A percentile compares a stretch with the other conserved stretches of the same genome.
These are phyloP conservation scores for Oligia strigilis DNA, from an alignment of 2,888 invertebrate species.

Conservation along the genomic window DNA sequence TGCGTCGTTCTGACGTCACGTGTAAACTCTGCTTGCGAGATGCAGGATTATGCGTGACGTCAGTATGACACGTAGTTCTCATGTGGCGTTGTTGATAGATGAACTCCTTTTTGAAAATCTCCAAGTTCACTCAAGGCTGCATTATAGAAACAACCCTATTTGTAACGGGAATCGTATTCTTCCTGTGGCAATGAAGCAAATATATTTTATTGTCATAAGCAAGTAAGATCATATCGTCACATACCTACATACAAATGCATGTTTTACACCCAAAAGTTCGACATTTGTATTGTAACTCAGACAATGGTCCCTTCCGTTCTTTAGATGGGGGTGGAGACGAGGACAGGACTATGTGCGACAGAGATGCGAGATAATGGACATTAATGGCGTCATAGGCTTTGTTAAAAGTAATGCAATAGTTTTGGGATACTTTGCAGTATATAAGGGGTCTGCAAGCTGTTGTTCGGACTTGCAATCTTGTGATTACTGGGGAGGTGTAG, in stretches of 20 bases:
- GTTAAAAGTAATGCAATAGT: conserved; percentile 66
- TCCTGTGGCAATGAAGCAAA: not conserved
- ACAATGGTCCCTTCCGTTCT: conserved; percentile 75
- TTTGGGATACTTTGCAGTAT: conserved; percentile 49
- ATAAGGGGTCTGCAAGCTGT: conserved; percentile 50
- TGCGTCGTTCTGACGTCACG: no score
- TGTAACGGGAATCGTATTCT: not conserved
- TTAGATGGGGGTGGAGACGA: conserved; percentile 75
- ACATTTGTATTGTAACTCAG: conserved; percentile 62
- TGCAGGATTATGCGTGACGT: no score
- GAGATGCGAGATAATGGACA: conserved; percentile 79
- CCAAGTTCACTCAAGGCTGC: not conserved
- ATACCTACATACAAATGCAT: conserved; percentile 61
- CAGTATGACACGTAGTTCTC: no score
- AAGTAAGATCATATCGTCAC: conserved; percentile 21
- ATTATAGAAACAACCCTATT: not conserved
- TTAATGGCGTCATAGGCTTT: conserved; percentile 79
- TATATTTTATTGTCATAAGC: conserved; percentile 35
- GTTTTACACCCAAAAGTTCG: conserved; percentile 67
- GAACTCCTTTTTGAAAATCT: not conserved
- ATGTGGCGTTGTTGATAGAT: no score
- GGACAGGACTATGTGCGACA: conserved; percentile 63
- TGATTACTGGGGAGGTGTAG: conserved; percentile 14
- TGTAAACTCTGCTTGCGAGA: no score
- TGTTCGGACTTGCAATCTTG: conserved; percentile 46